A percentile compares a stretch with the other conserved stretches of the same genome.
Evolutionary conservation across 2,888 invertebrate genomes (phyloP).

Genomic region (Hyles lineata): DNA sequence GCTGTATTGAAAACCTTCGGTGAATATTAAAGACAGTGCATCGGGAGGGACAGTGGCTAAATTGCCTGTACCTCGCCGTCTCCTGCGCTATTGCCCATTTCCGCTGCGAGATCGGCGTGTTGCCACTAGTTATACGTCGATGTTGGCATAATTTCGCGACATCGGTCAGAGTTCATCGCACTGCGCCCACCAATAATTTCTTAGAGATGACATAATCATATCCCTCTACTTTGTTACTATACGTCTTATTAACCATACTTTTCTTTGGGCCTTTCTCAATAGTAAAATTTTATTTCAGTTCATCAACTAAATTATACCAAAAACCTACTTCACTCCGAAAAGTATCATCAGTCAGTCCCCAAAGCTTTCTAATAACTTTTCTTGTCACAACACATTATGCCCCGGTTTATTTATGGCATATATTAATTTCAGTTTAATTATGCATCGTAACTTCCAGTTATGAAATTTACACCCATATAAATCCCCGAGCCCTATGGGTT

Average conservation of each 20-base stretch:
- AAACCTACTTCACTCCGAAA: background rate
- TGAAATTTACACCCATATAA: constrained; percentile 69
- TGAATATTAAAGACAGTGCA: constrained; percentile 31
- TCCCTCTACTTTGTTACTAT: background rate
- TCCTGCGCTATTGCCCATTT: constrained; percentile 69
- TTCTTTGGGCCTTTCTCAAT: too few species aligned
- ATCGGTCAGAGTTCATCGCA: constrained; percentile 37
- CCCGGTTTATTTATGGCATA: constrained; percentile 38
- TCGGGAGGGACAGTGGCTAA: constrained; percentile 49
- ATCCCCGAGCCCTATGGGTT: constrained; percentile 58
- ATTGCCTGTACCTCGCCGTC: constrained; percentile 56
- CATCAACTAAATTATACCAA: background rate
- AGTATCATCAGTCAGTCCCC: background rate
- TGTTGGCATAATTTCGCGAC: constrained; percentile 42
- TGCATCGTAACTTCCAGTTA: constrained; percentile 50
- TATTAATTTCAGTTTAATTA: constrained; percentile 49
- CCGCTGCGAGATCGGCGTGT: constrained; percentile 62
- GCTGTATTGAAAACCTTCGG: background rate
- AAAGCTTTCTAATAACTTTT: constrained; percentile 16
- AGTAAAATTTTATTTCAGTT: too few species aligned
- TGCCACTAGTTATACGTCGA: constrained; percentile 55
- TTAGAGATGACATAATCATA: background rate
- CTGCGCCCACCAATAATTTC: constrained; percentile 27
- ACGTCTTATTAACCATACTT: background rate
- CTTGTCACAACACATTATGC: constrained; percentile 19